A percentile compares a stretch with the other conserved stretches of the same genome.
These are phyloP conservation scores for Plecotus auritus DNA, from an alignment of 2,113 vertebrate genomes.

Conservation along the genomic window DNA sequence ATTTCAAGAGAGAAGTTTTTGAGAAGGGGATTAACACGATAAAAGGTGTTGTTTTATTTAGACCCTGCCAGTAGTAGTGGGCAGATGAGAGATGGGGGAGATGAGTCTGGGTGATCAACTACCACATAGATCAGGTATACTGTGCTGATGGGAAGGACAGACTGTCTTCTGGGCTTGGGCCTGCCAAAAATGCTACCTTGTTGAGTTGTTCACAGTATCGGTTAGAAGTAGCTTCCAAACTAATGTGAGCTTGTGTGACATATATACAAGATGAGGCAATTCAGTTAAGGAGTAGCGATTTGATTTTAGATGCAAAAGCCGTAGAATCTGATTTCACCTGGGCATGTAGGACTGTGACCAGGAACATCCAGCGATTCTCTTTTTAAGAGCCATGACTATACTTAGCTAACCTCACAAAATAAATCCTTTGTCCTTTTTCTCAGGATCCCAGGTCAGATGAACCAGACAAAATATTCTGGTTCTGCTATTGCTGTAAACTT, in stretches of 20 bases:
- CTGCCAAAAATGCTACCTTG: background rate
- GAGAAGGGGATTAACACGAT: background rate
- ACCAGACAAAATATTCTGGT: background rate
- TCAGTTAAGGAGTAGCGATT: background rate
- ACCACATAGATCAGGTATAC: background rate
- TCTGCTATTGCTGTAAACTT: background rate
- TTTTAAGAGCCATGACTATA: background rate
- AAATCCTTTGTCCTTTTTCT: background rate
- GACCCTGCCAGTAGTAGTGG: background rate
- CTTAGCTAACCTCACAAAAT: background rate
- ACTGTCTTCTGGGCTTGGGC: background rate
- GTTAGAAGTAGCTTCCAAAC: background rate
- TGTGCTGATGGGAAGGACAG: background rate
- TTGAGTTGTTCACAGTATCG: background rate
- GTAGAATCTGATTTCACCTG: background rate
- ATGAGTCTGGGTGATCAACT: background rate
- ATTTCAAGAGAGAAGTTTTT: constrained; percentile 1
- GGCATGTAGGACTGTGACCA: background rate
- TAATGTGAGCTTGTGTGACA: background rate
- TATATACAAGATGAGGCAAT: background rate
- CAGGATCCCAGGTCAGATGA: background rate
- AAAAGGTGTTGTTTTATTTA: constrained; percentile 18
- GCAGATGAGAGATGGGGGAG: background rate
- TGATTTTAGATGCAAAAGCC: background rate
- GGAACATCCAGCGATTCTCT: background rate